Evolutionary conservation across 2,797 vertebrate species (phyloP).

Genomic region (Orientallactaga sibirica): DNA sequence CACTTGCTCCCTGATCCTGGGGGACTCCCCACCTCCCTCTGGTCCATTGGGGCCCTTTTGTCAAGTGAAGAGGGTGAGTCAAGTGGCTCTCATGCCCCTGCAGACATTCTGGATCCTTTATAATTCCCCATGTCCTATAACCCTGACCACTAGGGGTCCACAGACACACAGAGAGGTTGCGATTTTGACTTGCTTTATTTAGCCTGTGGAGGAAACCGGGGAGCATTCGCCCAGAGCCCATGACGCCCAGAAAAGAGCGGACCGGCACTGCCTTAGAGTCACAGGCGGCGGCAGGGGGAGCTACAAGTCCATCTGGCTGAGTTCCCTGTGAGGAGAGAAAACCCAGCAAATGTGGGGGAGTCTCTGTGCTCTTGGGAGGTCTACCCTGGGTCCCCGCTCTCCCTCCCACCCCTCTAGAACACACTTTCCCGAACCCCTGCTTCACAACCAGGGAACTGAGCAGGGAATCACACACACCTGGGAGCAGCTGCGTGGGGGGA

Average conservation of each 20-base stretch:
- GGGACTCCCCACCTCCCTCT: neutral
- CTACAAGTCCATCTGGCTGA: neutral
- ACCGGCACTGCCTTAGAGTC: rapidly evolving
- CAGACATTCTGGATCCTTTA: neutral
- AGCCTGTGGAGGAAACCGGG: neutral
- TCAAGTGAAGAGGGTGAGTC: neutral
- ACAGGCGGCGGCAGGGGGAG: neutral
- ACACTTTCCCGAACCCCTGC: neutral
- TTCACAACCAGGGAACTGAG: neutral
- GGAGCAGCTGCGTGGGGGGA: neutral
- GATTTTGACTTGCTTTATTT: constrained; percentile 78
- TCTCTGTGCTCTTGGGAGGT: neutral
- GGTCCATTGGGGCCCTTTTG: neutral
- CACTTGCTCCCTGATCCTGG: neutral
- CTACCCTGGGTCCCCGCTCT: neutral
- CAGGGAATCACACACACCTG: constrained; percentile 17
- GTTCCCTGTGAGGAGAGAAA: constrained; percentile 36
- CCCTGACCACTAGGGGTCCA: neutral
- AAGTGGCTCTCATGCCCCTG: neutral
- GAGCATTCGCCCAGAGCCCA: neutral
- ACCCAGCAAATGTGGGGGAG: neutral
- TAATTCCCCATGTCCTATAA: no score
- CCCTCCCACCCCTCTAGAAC: no score
- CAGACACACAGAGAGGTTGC: neutral
- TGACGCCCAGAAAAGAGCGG: neutral